These are phyloP conservation scores for Molorchus minor DNA, from an alignment of 2,888 invertebrate species.

Conservation along the genomic window DNA sequence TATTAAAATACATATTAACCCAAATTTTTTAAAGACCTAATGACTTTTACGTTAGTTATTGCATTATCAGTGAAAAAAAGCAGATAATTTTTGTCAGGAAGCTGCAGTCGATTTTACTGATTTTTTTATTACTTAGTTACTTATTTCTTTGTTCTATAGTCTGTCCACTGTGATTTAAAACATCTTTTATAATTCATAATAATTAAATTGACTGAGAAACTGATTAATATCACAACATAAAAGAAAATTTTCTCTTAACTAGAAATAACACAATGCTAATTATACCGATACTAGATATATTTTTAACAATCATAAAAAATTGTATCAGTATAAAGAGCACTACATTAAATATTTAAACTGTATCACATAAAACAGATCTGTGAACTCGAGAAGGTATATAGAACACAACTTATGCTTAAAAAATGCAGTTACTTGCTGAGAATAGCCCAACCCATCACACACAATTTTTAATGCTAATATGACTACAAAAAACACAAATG, in stretches of 20 bases:
- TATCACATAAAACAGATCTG: conserved; percentile 34
- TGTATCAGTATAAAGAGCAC: conserved; percentile 15
- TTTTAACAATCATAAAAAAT: conserved; percentile 7
- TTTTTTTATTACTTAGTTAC: too few species aligned
- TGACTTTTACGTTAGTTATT: too few species aligned
- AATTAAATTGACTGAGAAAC: conserved; percentile 3
- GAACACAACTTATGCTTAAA: conserved; percentile 7
- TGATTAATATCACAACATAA: conserved; percentile 19
- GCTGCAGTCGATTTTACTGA: too few species aligned
- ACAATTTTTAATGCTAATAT: too few species aligned
- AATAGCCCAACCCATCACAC: not conserved
- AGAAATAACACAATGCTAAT: conserved; percentile 5
- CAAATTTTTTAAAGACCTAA: too few species aligned
- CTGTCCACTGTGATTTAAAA: too few species aligned
- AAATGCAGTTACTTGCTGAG: conserved; percentile 20
- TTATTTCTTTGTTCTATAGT: too few species aligned
- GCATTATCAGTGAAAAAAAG: too few species aligned
- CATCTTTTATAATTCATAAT: too few species aligned
- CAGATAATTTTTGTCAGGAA: too few species aligned
- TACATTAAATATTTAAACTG: conserved; percentile 28
- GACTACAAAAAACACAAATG: too few species aligned
- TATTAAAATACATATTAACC: too few species aligned
- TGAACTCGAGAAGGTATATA: conserved; percentile 4
- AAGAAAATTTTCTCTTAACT: conserved; percentile 12
- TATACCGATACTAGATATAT: not conserved